Conservation (phyloP, 1,140 invertebrate species). For the Micrasema longulum region DNA sequence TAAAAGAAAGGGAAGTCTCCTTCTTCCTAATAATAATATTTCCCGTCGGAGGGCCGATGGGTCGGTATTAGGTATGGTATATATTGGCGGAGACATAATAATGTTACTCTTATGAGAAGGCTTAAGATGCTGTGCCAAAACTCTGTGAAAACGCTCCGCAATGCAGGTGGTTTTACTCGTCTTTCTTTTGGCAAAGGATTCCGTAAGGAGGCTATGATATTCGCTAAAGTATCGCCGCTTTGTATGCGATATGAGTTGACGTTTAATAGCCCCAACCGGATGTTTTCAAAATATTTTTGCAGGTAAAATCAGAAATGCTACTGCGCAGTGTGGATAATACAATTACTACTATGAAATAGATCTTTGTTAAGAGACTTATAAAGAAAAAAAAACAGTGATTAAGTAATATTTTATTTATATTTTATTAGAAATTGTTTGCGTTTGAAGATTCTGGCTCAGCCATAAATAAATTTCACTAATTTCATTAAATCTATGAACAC, state of each 20-base stretch:
- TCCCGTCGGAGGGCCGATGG: constrained; percentile 36
- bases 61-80: no score
- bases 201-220: constrained; percentile 49
- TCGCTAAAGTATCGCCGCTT: constrained; percentile 51
- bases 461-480: no score
- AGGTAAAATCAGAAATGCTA: not conserved
- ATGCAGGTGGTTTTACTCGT: constrained; percentile 53
- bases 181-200: constrained; percentile 51
- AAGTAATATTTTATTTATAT: no score
- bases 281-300: constrained; percentile 16
- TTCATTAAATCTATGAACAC: no score
- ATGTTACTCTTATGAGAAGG: constrained; percentile 56
- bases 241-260: constrained; percentile 53
- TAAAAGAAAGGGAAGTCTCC: not conserved
- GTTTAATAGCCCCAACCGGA: constrained; percentile 52
- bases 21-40: constrained; percentile 29
- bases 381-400: no score
- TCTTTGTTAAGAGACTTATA: no score
- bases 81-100: constrained; percentile 56
- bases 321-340: no score
- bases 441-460: no score
- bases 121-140: constrained; percentile 55
- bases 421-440: no score
- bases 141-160: constrained; percentile 54
- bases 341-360: no score